phyloP scores from a whole-genome alignment of 1,140 invertebrate genomes.

The Asbolus verrucosus region DNA sequence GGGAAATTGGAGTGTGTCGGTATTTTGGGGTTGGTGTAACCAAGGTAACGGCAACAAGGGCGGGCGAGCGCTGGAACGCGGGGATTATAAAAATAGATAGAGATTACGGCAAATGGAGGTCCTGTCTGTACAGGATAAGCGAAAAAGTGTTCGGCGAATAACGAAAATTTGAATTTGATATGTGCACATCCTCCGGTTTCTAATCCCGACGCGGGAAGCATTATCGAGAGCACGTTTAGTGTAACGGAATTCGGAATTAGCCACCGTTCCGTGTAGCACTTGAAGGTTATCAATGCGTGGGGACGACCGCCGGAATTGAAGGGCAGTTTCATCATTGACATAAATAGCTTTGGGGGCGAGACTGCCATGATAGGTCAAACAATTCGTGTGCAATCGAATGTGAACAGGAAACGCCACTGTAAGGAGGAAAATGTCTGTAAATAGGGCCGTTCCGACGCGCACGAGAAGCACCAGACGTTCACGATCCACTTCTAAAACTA shows the following conservation, averaged over 20 bases:
- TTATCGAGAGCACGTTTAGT: not conserved
- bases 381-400: conserved; percentile 63
- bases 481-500: not conserved
- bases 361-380: conserved; percentile 63
- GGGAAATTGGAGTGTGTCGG: conserved; percentile 52
- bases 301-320: conserved; percentile 46
- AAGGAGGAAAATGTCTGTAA: conserved; percentile 65
- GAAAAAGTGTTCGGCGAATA: not conserved
- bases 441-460: conserved; percentile 62
- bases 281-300: conserved; percentile 40
- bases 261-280: conserved; percentile 21
- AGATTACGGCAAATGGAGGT: conserved; percentile 62
- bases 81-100: conserved; percentile 62
- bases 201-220: conserved; percentile 9
- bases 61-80: conserved; percentile 56
- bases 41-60: conserved; percentile 55
- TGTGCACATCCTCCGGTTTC: not conserved
- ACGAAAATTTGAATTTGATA: conserved; percentile 28
- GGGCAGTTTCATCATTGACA: conserved; percentile 55
- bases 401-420: conserved; percentile 64
- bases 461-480: conserved; percentile 54
- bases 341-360: conserved; percentile 57
- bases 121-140: conserved; percentile 35
- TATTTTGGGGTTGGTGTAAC: conserved; percentile 57
- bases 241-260: conserved; percentile 45